Evolutionary conservation across 2,113 vertebrate species (phyloP).

Genomic region (Gasterosteus nipponicus): DNA sequence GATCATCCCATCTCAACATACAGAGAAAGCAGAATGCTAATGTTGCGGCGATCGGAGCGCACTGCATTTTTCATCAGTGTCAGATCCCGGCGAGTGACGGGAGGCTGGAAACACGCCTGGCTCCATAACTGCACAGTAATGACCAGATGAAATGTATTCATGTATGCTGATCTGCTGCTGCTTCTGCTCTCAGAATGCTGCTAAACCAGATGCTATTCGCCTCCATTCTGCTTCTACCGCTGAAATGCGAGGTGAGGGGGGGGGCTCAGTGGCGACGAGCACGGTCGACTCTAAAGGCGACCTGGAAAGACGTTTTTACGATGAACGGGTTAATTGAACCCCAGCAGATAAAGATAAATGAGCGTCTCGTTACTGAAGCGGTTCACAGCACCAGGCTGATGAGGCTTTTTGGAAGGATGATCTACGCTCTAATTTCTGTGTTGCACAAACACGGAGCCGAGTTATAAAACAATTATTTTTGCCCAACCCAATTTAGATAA

Average conservation of each 20-base stretch:
- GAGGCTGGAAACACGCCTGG: slow-evolving; percentile 67
- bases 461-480: slow-evolving; percentile 68
- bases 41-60: slow-evolving; percentile 58
- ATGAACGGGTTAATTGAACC: slow-evolving; percentile 25
- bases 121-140: slow-evolving; percentile 57
- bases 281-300: neutral
- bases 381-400: slow-evolving; percentile 5
- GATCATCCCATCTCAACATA: slow-evolving; percentile 69
- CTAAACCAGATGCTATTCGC: slow-evolving; percentile 58
- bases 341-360: slow-evolving; percentile 14
- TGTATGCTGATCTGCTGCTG: slow-evolving; percentile 61
- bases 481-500: slow-evolving; percentile 66
- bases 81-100: slow-evolving; percentile 68
- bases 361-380: neutral
- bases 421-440: slow-evolving; percentile 59
- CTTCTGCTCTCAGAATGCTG: slow-evolving; percentile 52
- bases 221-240: slow-evolving; percentile 19
- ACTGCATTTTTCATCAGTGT: slow-evolving; percentile 70
- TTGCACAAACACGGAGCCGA: slow-evolving; percentile 55
- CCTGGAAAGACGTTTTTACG: neutral
- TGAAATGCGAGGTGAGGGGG: neutral
- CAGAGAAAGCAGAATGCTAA: slow-evolving; percentile 66
- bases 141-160: slow-evolving; percentile 65
- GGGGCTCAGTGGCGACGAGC: slow-evolving; percentile 1
- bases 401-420: slow-evolving; percentile 47